Evolutionary conservation across 2,113 vertebrate species (phyloP).

Genomic region (Gavialis gangeticus): DNA sequence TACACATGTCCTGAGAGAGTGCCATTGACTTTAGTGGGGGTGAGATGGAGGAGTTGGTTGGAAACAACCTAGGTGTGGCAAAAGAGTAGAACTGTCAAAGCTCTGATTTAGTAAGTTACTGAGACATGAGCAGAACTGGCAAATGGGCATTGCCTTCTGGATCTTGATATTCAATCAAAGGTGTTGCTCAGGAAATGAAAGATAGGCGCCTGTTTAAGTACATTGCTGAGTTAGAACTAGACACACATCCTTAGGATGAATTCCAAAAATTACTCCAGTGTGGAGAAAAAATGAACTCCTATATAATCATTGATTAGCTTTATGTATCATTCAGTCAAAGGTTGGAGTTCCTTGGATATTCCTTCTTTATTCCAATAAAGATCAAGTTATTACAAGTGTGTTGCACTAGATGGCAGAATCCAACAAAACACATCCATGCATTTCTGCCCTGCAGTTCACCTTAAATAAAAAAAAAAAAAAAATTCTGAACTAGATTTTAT

Average conservation of each 20-base stretch:
- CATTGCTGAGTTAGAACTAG: not conserved
- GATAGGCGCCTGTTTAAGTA: not conserved
- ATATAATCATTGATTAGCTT: no score
- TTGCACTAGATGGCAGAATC: constrained; percentile 43
- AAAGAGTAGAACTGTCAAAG: not conserved
- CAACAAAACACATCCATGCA: not conserved
- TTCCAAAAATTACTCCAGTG: not conserved
- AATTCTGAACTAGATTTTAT: constrained; percentile 54
- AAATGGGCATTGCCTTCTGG: not conserved
- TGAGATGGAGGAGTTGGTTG: not conserved
- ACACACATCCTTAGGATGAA: not conserved
- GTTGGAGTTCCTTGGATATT: rapidly evolving
- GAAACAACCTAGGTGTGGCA: not conserved
- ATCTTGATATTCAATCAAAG: not conserved
- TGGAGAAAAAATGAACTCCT: not conserved
- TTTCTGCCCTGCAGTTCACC: constrained; percentile 54
- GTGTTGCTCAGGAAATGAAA: not conserved
- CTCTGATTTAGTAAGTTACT: not conserved
- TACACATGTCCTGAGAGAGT: not conserved
- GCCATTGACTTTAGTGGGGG: not conserved
- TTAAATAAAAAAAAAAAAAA: constrained; percentile 46
- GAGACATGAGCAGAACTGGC: not conserved
- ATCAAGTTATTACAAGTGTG: not conserved
- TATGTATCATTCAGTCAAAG: no score
- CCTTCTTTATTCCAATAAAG: rapidly evolving